Evolutionary conservation across 2,888 invertebrate species (phyloP).

Genomic region (Mystacides longicornis): DNA sequence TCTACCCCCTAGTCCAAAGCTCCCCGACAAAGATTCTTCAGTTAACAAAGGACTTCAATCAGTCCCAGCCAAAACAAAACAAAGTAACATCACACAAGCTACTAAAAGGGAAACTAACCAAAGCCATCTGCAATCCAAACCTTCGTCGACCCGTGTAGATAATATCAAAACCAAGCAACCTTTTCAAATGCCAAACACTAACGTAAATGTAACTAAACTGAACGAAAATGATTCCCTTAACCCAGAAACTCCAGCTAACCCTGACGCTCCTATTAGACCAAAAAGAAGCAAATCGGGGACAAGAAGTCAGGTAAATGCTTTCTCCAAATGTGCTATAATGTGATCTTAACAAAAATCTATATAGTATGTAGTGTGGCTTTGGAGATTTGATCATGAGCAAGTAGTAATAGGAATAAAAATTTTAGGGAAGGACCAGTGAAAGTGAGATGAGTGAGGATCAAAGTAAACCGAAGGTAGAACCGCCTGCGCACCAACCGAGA

Average conservation of each 20-base stretch:
- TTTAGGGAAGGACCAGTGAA: slow-evolving; percentile 49
- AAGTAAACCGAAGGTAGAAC: slow-evolving; percentile 34
- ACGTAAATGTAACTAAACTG: slow-evolving; percentile 17
- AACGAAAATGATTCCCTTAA: slow-evolving; percentile 19
- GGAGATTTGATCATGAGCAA: neutral
- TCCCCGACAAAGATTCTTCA: slow-evolving; percentile 23
- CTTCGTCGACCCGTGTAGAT: slow-evolving; percentile 6
- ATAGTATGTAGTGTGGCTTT: slow-evolving; percentile 8
- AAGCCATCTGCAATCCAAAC: slow-evolving; percentile 6
- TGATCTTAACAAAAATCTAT: neutral
- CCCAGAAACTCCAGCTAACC: slow-evolving; percentile 12
- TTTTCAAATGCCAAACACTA: slow-evolving; percentile 22
- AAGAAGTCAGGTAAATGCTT: slow-evolving; percentile 31
- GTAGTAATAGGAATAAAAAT: slow-evolving; percentile 11
- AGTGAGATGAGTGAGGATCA: slow-evolving; percentile 51
- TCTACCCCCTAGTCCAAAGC: slow-evolving; percentile 25
- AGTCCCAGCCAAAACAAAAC: slow-evolving; percentile 33
- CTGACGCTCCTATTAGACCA: slow-evolving; percentile 39
- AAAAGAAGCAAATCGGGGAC: slow-evolving; percentile 46
- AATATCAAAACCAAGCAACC: slow-evolving; percentile 21
- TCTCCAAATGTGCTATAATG: slow-evolving; percentile 16
- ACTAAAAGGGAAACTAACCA: slow-evolving; percentile 13
- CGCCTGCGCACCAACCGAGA: slow-evolving; percentile 32
- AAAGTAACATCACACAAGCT: slow-evolving; percentile 1
- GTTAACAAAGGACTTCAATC: slow-evolving; percentile 36